phyloP scores from a whole-genome alignment of 1,140 invertebrate genomes.

The Caenorhabditis brenneri region DNA sequence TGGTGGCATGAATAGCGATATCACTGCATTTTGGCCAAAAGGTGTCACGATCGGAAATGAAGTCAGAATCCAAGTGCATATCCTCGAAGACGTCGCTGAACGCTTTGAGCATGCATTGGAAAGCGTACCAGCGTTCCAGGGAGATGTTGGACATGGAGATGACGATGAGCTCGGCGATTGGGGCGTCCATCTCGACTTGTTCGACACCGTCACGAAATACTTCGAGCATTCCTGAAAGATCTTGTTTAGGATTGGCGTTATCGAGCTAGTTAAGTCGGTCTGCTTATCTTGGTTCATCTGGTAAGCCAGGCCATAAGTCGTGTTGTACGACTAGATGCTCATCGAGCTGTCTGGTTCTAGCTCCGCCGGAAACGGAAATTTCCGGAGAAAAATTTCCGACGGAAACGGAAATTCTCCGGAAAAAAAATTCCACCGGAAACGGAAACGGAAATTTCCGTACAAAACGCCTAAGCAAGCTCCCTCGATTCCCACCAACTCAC shows the following conservation, averaged over 20 bases:
- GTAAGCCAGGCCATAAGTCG: too few species aligned
- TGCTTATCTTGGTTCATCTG: too few species aligned
- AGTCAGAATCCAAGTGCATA: slow-evolving; percentile 8
- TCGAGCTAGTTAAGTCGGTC: too few species aligned
- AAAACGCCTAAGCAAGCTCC: too few species aligned
- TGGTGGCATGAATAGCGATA: slow-evolving; percentile 21
- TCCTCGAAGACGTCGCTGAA: slow-evolving; percentile 36
- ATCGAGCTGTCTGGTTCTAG: too few species aligned
- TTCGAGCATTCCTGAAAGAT: not conserved
- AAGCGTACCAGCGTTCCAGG: slow-evolving; percentile 2
- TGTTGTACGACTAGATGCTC: too few species aligned
- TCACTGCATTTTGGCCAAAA: slow-evolving; percentile 15
- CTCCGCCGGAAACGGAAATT: too few species aligned
- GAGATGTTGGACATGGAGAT: slow-evolving; percentile 14
- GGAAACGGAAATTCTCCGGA: too few species aligned
- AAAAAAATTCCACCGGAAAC: too few species aligned
- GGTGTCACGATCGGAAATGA: slow-evolving; percentile 28
- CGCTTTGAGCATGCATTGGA: slow-evolving; percentile 9
- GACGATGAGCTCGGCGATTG: slow-evolving; percentile 28
- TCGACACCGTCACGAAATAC: slow-evolving; percentile 3
- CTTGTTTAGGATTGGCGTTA: not conserved
- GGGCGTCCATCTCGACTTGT: not conserved
- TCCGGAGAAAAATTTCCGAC: too few species aligned
- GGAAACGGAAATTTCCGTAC: too few species aligned
- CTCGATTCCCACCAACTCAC: too few species aligned